Evolutionary conservation across 1,140 invertebrate genomes (phyloP).

Genomic region (Argopecten irradians): DNA sequence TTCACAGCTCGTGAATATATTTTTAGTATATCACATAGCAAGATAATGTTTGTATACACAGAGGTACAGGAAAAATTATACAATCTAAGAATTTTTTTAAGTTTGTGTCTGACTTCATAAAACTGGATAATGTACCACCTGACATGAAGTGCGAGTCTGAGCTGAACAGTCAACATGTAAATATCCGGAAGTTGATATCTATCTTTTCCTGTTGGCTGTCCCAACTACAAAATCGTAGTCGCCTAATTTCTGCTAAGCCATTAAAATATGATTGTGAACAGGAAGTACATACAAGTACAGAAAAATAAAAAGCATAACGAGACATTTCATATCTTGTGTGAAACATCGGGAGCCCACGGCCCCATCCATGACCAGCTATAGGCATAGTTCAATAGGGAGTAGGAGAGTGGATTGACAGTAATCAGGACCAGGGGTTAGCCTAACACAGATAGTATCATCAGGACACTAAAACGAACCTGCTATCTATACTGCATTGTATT

Average conservation of each 20-base stretch:
- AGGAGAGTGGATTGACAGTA: neutral
- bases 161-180: neutral
- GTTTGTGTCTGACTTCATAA: neutral
- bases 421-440: neutral
- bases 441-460: neutral
- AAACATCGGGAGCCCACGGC: neutral
- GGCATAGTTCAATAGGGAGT: neutral
- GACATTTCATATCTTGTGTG: slow-evolving; percentile 17
- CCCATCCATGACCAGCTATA: neutral
- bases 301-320: neutral
- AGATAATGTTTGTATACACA: too few relatives aligned
- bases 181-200: slow-evolving; percentile 9
- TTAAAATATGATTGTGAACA: slow-evolving; percentile 10
- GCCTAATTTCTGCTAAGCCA: slow-evolving; percentile 15
- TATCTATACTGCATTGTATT: neutral
- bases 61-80: neutral
- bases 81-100: neutral
- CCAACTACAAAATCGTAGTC: slow-evolving; percentile 3
- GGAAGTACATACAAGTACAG: slow-evolving; percentile 10
- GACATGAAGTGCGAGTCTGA: neutral
- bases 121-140: neutral
- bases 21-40: neutral
- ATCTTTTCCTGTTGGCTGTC: slow-evolving; percentile 15
- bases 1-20: too few relatives aligned
- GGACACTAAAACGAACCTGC: neutral